Base-by-base conservation (phyloP, 2,888 invertebrate species). In the Lithophane socia region DNA sequence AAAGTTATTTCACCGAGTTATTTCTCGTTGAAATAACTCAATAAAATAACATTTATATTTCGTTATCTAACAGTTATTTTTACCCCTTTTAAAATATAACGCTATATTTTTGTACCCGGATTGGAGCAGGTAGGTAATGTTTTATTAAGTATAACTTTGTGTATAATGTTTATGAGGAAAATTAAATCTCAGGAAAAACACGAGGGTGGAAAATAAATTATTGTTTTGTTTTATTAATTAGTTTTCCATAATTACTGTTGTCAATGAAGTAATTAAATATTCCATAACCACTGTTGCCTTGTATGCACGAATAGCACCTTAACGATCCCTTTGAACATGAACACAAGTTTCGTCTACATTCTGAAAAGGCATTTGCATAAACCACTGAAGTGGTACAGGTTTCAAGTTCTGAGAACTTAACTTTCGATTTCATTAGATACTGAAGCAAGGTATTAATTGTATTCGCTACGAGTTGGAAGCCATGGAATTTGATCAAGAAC, bases 121-220 rank as follows among this genome's bases (percentile, higher is more conserved):
- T 77, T 49, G 56, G 24, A 61, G 52, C 56, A 47, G 60, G 29
- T 56, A 49, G 60, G 24, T 56, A 49, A 86, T 77, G 77, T 88
- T 85, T 90, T 76, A 89, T 90, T 90, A n/a, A n/a, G n/a, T n/a
- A 87, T 84, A 89, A 47, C 12, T 8, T 24, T 18, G 12, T 18
- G 49, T 47, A 29, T 24, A 47, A 3, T 66, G 87, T 89, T 90
- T 87, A 87, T 75, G 75, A 79, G 73, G 24, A 58, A 65, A 77
- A 79, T 74, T 69, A 65, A 71, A 78, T 74, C 58, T 42, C 52
- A 69, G 56, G 5, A 52, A 56, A 29, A 21, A 66, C 24, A 24
- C 0, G 1, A 29, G 18, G 1, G 18, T 3, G 3, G 9, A 21
- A 72, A 58, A n/a, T 49, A 16, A 42, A 54, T 18, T 3, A 37